A percentile compares a stretch with the other conserved stretches of the same genome.
phyloP scores from a whole-genome alignment of 2,797 vertebrate species.

The Periophthalmus magnuspinnatus region DNA sequence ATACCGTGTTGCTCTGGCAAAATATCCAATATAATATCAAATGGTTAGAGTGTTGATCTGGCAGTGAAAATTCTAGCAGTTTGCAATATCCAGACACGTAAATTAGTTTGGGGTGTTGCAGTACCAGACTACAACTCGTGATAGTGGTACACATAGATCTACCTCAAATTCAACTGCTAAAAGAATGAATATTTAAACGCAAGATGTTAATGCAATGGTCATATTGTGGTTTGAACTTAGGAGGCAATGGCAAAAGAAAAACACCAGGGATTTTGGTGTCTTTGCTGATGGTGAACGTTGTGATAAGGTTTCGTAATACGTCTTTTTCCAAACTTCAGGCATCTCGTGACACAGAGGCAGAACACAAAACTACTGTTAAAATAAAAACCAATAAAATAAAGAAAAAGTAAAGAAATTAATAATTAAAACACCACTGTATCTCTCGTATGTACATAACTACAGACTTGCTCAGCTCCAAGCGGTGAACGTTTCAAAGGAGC shows the following conservation, averaged over 20 bases:
- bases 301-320: conserved; percentile 10
- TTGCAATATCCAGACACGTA: not conserved
- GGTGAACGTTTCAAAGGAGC: conserved; percentile 44
- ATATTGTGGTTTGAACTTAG: conserved; percentile 24
- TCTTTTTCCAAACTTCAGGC: conserved; percentile 67
- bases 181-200: not conserved
- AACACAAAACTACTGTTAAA: conserved; percentile 74
- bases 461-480: conserved; percentile 80
- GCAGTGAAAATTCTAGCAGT: no score
- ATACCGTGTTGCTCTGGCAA: not conserved
- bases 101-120: conserved; percentile 23
- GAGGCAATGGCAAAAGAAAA: conserved; percentile 59
- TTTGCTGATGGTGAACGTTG: conserved; percentile 87
- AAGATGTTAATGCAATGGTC: conserved; percentile 5
- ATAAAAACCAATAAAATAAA: conserved; percentile 16
- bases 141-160: not conserved
- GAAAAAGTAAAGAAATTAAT: conserved; percentile 40
- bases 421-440: conserved; percentile 64
- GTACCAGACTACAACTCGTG: conserved; percentile 26
- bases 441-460: conserved; percentile 77
- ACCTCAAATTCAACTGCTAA: not conserved
- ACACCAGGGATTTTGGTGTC: conserved; percentile 81
- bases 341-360: conserved; percentile 76
- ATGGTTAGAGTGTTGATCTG: not conserved
- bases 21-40: not conserved